These are phyloP conservation scores for Hylomyscus alleni DNA, from an alignment of 2,797 vertebrate genomes.

Conservation along the genomic window DNA sequence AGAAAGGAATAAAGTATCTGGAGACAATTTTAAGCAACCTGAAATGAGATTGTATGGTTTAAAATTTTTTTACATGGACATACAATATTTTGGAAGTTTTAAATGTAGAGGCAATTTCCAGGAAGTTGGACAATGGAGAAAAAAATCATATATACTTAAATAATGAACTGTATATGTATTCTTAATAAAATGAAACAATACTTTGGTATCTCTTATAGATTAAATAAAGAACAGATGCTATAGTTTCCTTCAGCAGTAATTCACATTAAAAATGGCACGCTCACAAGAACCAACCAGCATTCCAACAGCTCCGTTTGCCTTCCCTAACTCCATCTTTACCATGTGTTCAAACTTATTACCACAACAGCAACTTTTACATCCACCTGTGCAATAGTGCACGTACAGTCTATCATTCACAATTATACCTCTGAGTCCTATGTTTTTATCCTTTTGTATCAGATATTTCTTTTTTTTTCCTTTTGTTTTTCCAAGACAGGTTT, in stretches of 20 bases:
- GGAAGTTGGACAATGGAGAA: not conserved
- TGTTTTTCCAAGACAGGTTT: not conserved
- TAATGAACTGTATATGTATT: constrained; percentile 48
- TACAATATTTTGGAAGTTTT: constrained; percentile 64
- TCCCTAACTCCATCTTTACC: constrained; percentile 14
- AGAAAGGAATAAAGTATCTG: constrained; percentile 56
- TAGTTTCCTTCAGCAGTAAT: constrained; percentile 22
- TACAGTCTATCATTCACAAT: constrained; percentile 18
- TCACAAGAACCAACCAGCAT: constrained; percentile 51
- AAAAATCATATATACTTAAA: constrained; percentile 16
- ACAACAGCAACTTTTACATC: constrained; percentile 26
- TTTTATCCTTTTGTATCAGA: constrained; percentile 29
- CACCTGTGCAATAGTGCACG: not conserved
- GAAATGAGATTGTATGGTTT: not conserved
- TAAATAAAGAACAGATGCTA: not conserved
- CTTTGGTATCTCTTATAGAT: not conserved
- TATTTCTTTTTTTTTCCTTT: not conserved
- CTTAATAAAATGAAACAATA: constrained; percentile 62
- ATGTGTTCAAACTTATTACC: constrained; percentile 40
- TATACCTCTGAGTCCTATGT: constrained; percentile 49
- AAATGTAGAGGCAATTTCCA: constrained; percentile 56
- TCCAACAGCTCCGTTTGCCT: constrained; percentile 32
- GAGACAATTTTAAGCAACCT: not conserved
- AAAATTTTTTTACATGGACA: constrained; percentile 35
- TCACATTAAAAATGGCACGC: constrained; percentile 28